phyloP scores from a whole-genome alignment of 2,888 invertebrate species.

The Callyntrura sp. region DNA sequence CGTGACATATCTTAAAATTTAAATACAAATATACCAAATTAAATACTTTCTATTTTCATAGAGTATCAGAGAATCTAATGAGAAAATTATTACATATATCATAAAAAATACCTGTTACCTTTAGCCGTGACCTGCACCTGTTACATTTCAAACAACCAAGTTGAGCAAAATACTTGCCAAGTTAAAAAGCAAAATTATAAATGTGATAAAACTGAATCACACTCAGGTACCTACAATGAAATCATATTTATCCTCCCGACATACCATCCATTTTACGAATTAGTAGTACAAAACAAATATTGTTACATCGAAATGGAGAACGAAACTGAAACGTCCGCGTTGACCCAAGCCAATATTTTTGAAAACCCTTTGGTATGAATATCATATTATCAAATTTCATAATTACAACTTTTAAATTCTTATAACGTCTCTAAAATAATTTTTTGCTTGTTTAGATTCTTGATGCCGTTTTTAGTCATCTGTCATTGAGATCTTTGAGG shows the following conservation, averaged over 20 bases:
- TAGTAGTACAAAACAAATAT: not conserved
- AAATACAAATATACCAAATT: too few species aligned
- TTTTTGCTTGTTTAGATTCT: slow-evolving; percentile 39
- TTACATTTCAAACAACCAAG: not conserved
- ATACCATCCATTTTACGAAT: too few species aligned
- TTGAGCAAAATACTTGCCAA: not conserved
- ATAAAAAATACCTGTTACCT: not conserved
- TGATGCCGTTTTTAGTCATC: slow-evolving; percentile 53
- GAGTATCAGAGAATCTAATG: not conserved
- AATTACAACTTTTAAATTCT: slow-evolving; percentile 1
- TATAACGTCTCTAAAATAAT: not conserved
- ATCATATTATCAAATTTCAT: not conserved
- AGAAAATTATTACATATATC: not conserved
- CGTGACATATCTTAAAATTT: too few species aligned
- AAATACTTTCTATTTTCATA: too few species aligned
- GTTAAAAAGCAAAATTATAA: not conserved
- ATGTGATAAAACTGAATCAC: not conserved
- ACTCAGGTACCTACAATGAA: not conserved
- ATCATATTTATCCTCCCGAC: not conserved
- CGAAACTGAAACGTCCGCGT: not conserved
- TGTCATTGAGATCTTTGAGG: slow-evolving; percentile 42
- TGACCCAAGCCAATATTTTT: not conserved
- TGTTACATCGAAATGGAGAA: not conserved
- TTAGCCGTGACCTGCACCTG: not conserved
- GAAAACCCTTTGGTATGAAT: slow-evolving; percentile 48